Percentiles rank a stretch among this genome's conserved stretches.
Evolutionary conservation across 1,140 invertebrate genomes (phyloP).

Genomic region (Mya arenaria): DNA sequence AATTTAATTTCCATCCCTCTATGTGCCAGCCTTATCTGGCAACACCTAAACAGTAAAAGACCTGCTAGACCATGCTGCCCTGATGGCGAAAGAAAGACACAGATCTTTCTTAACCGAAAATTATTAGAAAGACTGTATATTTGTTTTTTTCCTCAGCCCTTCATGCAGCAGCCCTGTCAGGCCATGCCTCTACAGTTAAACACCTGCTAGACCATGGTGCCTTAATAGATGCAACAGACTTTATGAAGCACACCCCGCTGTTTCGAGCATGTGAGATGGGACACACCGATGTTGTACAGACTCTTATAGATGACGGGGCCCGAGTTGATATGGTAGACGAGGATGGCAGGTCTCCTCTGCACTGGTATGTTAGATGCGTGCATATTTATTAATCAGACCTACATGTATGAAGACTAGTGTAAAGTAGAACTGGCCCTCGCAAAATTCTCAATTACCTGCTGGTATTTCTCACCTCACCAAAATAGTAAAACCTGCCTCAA

Average conservation of each 20-base stretch:
- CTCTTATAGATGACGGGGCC: conserved; percentile 79
- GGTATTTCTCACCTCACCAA: too few species aligned
- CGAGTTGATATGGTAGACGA: conserved; percentile 77
- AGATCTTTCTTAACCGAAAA: background rate
- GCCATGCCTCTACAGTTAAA: conserved; percentile 78
- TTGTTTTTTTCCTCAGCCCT: conserved; percentile 72
- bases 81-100: background rate
- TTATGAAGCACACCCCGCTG: conserved; percentile 79
- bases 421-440: too few species aligned
- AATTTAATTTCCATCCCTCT: too few species aligned
- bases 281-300: conserved; percentile 79
- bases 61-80: background rate
- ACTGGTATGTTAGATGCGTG: conserved; percentile 76
- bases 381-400: too few species aligned
- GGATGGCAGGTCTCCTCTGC: conserved; percentile 80
- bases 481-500: too few species aligned
- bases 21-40: too few species aligned
- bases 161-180: conserved; percentile 79
- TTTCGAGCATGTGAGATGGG: conserved; percentile 81
- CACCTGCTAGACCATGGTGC: conserved; percentile 77
- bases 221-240: conserved; percentile 76
- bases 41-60: background rate
- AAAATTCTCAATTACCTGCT: too few species aligned
- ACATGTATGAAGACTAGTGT: too few species aligned
- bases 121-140: background rate